phyloP scores from a whole-genome alignment of 2,113 vertebrate genomes.

The Prionailurus viverrinus region DNA sequence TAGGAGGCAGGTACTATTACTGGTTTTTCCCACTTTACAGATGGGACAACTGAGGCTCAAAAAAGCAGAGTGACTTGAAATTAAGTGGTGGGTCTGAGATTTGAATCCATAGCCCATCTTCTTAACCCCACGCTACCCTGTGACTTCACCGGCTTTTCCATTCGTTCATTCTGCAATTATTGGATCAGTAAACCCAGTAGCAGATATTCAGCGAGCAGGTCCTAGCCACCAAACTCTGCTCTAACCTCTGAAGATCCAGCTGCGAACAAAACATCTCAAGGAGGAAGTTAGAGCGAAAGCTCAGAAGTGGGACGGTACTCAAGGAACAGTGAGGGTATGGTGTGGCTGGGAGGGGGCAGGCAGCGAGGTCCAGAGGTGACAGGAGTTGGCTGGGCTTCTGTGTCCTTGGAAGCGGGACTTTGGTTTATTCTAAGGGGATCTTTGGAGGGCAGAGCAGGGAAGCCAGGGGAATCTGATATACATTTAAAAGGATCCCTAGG shows the following conservation, averaged over 20 bases:
- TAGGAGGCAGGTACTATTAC: background rate
- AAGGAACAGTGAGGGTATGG: background rate
- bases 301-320: background rate
- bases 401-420: background rate
- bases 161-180: background rate
- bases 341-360: rapidly evolving
- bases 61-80: background rate
- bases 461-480: background rate
- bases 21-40: background rate
- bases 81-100: background rate
- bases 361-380: background rate
- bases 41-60: background rate
- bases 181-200: background rate
- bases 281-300: background rate
- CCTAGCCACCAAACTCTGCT: background rate
- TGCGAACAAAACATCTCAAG: background rate
- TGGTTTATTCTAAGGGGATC: background rate
- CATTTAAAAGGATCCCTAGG: background rate
- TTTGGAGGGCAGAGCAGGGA: background rate
- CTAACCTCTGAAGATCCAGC: background rate
- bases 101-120: background rate
- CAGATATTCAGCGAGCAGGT: too few relatives aligned
- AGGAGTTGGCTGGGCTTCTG: background rate
- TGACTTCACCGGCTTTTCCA: background rate
- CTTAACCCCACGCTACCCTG: too few relatives aligned